Percentiles rank a stretch among this genome's conserved stretches.
Conservation (phyloP, 2,888 invertebrate species). For the Epistrophella euchroma region DNA sequence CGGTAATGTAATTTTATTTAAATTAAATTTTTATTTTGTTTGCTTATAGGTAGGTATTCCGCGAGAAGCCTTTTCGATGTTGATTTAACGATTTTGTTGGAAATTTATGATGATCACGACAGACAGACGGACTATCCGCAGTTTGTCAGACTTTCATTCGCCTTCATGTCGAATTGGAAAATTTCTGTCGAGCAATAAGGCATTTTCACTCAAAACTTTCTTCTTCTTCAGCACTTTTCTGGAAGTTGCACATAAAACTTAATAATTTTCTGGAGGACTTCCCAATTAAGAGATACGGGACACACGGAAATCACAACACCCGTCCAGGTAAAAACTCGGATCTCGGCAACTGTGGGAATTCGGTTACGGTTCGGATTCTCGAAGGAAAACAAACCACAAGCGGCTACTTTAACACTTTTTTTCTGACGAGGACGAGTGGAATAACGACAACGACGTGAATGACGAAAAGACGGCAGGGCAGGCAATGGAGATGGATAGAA, state of each 20-base stretch:
- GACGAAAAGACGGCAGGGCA: conserved; percentile 14
- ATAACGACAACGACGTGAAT: conserved; percentile 19
- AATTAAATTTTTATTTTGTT: conserved; percentile 6
- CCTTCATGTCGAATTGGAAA: conserved; percentile 54
- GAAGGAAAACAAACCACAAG: conserved; percentile 27
- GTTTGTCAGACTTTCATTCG: conserved; percentile 44
- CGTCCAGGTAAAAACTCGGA: not conserved
- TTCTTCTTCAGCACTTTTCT: not conserved
- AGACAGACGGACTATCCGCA: conserved; percentile 54
- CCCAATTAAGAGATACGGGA: not conserved
- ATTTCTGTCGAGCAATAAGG: conserved; percentile 24
- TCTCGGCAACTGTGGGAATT: not conserved
- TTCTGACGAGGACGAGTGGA: conserved; percentile 1
- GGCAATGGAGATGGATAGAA: conserved; percentile 4
- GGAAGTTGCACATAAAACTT: conserved; percentile 7
- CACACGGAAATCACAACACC: not conserved
- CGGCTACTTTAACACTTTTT: conserved; percentile 25
- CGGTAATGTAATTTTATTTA: conserved; percentile 31
- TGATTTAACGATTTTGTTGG: conserved; percentile 20
- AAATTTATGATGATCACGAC: conserved; percentile 7
- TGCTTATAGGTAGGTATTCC: not conserved
- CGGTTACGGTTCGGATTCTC: not conserved
- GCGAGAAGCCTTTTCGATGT: conserved; percentile 19
- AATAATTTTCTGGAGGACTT: not conserved
- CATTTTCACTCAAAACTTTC: conserved; percentile 55